Base-by-base conservation (phyloP, 1,140 invertebrate species). In the Drosophila nigromelanica region DNA sequence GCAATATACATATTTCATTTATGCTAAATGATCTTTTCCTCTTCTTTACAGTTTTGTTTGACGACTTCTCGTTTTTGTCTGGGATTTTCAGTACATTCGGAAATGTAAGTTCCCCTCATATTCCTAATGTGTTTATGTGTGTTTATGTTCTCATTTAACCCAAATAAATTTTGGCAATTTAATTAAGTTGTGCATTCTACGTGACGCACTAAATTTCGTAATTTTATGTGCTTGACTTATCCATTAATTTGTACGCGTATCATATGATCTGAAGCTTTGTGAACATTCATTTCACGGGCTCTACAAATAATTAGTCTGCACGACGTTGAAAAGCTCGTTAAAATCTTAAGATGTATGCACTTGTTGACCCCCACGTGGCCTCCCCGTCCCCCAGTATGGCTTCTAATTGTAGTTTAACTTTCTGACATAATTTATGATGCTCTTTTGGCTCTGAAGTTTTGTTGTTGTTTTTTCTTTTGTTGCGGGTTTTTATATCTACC, bases 401-500 rank as follows among this genome's bases (percentile, higher is more conserved):
- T 78, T 87, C 78, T 86, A 86, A 86, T 86, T 86, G 82, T 82
- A 86, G 83, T 86, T 86, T 76, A 82, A 87, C 71, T 78, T 71
- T 82, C 62, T 50, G 78, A 82, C 79, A 87, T 82, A 87, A 87
- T 87, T 86, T 86, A 86, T 80, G 75, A 75, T 59, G 51, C 60
- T 76, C 62, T 43, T 59, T 64, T 71, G 52, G 56, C 48, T 60
- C 55, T 18, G 10, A 63, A 63, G 39, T 47, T 47, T 67, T 67
- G 30, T 42, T 37, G 8, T 48, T 54, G 54, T 55, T 43, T 15
- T 62, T 48, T 27, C 27, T 12, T 50, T 1, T 27, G 27, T 18
- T 43, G 39, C 1, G 3, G 1, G 18, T 8, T 61, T 69, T 60
- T 66, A 8, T 61, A 21, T 58, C 48, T 86, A 85, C 80, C 80